A percentile compares a stretch with the other conserved stretches of the same genome.
These are phyloP conservation scores for Caerostris extrusa DNA, from an alignment of 1,140 invertebrate species.

Conservation along the genomic window DNA sequence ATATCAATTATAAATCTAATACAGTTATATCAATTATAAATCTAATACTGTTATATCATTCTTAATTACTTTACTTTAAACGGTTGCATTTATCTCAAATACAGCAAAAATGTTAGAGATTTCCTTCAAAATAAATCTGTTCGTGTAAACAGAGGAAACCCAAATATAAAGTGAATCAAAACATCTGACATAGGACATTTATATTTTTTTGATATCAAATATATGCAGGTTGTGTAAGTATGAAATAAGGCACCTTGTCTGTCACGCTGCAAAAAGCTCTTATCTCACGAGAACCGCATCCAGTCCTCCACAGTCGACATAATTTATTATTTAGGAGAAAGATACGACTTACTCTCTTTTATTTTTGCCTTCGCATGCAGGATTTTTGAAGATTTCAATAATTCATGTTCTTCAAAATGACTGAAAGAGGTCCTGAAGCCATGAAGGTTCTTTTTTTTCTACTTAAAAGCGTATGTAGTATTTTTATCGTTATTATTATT, in stretches of 20 bases:
- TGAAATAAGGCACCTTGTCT: not conserved
- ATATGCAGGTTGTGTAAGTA: not conserved
- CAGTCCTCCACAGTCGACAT: not conserved
- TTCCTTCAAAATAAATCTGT: too few species aligned
- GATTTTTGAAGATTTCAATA: not conserved
- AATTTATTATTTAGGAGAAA: not conserved
- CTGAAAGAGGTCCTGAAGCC: not conserved
- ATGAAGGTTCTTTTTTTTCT: not conserved
- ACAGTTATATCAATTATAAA: too few species aligned
- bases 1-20: too few species aligned
- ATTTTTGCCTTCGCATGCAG: not conserved
- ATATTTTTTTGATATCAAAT: not conserved
- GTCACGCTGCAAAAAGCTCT: not conserved
- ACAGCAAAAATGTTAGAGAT: too few species aligned
- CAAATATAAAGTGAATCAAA: not conserved
- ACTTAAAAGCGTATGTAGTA: not conserved
- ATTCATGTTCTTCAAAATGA: not conserved
- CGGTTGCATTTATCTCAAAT: too few species aligned
- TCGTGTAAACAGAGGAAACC: too few species aligned
- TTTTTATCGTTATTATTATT: not conserved
- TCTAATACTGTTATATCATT: too few species aligned
- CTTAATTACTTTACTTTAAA: too few species aligned
- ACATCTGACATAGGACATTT: not conserved
- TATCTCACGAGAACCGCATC: not conserved
- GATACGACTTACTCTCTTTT: not conserved